These are phyloP conservation scores for Copidosoma floridanum DNA, from an alignment of 1,140 invertebrate genomes.

Conservation along the genomic window DNA sequence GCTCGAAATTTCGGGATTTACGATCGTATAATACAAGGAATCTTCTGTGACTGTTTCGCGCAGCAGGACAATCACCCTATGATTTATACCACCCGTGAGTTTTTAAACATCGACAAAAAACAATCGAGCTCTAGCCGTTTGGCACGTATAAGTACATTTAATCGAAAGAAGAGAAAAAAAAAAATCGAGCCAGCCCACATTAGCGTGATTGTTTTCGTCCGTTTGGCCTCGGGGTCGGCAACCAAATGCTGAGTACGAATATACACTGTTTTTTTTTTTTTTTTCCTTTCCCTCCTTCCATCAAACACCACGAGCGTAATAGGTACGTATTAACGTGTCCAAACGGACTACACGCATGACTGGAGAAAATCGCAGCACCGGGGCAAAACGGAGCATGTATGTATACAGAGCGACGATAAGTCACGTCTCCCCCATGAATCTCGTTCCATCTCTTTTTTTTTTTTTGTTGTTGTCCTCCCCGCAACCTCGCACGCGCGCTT, in stretches of 20 bases:
- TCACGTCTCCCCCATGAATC: conserved; percentile 8
- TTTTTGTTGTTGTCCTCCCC: too few relatives aligned
- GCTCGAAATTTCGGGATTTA: conserved; percentile 31
- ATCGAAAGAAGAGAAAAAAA: not conserved
- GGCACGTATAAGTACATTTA: not conserved
- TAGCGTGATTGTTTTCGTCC: conserved; percentile 24
- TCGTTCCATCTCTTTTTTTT: not conserved
- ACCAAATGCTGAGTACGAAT: not conserved
- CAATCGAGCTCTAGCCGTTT: too few relatives aligned
- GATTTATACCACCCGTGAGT: conserved; percentile 9
- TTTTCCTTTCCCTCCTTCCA: too few relatives aligned
- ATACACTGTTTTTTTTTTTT: conserved; percentile 7
- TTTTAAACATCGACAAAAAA: conserved; percentile 2
- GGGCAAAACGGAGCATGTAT: too few relatives aligned
- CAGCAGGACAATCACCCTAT: too few relatives aligned
- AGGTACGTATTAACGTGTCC: not conserved
- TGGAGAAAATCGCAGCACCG: not conserved
- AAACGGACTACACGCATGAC: too few relatives aligned
- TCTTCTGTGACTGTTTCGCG: too few relatives aligned
- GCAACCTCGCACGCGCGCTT: too few relatives aligned
- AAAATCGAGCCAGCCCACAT: not conserved
- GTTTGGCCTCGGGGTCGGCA: conserved; percentile 11
- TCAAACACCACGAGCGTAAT: too few relatives aligned
- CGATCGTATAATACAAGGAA: too few relatives aligned
- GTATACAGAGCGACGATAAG: conserved; percentile 14